These are phyloP conservation scores for Limosa lapponica DNA, from an alignment of 2,797 vertebrate species.

Conservation along the genomic window DNA sequence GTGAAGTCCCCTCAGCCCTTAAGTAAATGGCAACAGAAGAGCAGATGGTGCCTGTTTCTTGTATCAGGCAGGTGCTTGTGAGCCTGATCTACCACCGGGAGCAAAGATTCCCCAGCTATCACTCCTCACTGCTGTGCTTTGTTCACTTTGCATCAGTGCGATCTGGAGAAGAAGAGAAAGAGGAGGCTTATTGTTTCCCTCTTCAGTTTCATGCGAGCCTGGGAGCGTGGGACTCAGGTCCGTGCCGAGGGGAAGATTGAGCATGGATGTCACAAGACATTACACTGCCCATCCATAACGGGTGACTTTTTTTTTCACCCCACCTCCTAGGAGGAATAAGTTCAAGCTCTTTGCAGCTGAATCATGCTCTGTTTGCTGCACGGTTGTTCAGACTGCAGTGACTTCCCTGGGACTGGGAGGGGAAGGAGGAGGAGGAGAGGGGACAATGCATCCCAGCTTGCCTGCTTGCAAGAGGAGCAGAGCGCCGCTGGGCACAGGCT, in stretches of 20 bases:
- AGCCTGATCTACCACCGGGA: background rate
- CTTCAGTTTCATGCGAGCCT: background rate
- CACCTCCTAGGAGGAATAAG: background rate
- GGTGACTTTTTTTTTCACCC: background rate
- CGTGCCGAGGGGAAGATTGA: background rate
- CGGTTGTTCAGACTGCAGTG: background rate
- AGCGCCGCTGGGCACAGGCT: background rate
- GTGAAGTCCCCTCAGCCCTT: background rate
- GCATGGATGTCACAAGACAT: background rate
- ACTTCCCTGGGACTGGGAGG: background rate
- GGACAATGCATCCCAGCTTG: background rate
- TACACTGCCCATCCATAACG: fast-evolving
- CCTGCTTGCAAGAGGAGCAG: background rate
- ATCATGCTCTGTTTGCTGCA: background rate
- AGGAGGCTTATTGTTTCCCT: background rate
- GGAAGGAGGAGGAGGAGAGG: background rate
- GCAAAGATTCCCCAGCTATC: background rate
- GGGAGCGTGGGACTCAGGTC: fast-evolving
- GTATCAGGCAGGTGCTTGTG: background rate
- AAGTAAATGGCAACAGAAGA: background rate
- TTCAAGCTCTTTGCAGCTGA: background rate
- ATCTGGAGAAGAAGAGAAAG: background rate
- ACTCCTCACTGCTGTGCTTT: background rate
- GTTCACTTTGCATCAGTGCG: background rate
- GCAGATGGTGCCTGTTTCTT: background rate